Percentiles rank a stretch among this genome's conserved stretches.
Conservation (phyloP, 2,888 invertebrate species). For the Cryptus viduatorius region DNA sequence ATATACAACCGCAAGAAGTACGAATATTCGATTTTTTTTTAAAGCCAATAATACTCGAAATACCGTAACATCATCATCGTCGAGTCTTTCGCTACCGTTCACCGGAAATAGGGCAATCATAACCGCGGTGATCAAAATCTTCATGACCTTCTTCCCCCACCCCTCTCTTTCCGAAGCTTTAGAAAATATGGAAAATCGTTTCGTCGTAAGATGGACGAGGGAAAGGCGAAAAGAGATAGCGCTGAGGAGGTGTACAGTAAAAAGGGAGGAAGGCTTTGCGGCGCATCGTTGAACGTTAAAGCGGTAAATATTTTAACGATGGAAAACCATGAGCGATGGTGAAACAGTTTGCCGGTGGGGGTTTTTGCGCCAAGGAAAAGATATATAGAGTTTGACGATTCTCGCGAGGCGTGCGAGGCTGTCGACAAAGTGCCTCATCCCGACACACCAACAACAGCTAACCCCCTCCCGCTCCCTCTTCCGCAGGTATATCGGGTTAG, state of each 20-base stretch:
- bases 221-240: background rate
- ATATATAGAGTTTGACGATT: slow-evolving; percentile 25
- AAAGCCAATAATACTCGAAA: background rate
- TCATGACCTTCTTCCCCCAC: background rate
- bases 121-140: slow-evolving; percentile 6
- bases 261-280: background rate
- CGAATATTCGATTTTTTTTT: slow-evolving; percentile 45
- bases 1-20: background rate
- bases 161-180: background rate
- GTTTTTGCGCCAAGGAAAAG: slow-evolving; percentile 37
- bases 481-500: background rate
- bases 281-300: slow-evolving; percentile 29
- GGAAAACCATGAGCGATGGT: slow-evolving; percentile 50
- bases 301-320: slow-evolving; percentile 56
- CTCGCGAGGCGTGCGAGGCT: slow-evolving; percentile 46
- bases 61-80: background rate
- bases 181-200: slow-evolving; percentile 44
- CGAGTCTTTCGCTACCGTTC: background rate
- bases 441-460: slow-evolving; percentile 23
- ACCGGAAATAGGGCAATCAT: slow-evolving; percentile 11
- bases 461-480: background rate
- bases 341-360: slow-evolving; percentile 59
- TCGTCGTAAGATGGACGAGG: background rate
- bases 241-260: background rate
- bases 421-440: slow-evolving; percentile 73